Evolutionary conservation across 2,797 vertebrate genomes (phyloP).

Genomic region (Melopsittacus undulatus): DNA sequence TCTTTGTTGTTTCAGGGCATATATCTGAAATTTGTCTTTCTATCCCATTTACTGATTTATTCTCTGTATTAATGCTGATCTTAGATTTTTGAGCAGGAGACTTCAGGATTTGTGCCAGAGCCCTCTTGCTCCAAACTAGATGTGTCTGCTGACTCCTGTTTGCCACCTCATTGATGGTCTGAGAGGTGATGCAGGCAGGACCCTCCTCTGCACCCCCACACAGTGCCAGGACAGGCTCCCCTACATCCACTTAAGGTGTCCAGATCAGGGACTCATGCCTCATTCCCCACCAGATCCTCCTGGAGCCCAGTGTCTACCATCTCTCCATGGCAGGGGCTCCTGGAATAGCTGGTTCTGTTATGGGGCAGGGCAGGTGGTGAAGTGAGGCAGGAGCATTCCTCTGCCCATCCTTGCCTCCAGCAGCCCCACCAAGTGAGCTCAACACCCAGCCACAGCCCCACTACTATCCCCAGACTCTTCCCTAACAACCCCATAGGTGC

Average conservation of each 20-base stretch:
- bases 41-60: not conserved
- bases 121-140: accelerated
- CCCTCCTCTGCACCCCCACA: accelerated
- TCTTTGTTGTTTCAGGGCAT: not conserved
- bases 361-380: not conserved
- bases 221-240: not conserved
- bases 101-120: not conserved
- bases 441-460: not conserved
- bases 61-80: not conserved
- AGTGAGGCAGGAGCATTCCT: not conserved
- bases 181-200: not conserved
- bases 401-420: not conserved
- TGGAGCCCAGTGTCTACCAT: accelerated
- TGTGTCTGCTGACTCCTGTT: not conserved
- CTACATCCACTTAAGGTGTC: accelerated
- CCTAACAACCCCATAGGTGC: not conserved
- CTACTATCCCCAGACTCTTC: not conserved
- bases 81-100: not conserved
- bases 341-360: not conserved
- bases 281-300: not conserved
- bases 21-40: not conserved
- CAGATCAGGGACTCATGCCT: not conserved
- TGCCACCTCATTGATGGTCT: not conserved
- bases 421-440: not conserved
- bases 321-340: not conserved